Conservation (phyloP, 2,888 invertebrate species). For the Volucella inflata region DNA sequence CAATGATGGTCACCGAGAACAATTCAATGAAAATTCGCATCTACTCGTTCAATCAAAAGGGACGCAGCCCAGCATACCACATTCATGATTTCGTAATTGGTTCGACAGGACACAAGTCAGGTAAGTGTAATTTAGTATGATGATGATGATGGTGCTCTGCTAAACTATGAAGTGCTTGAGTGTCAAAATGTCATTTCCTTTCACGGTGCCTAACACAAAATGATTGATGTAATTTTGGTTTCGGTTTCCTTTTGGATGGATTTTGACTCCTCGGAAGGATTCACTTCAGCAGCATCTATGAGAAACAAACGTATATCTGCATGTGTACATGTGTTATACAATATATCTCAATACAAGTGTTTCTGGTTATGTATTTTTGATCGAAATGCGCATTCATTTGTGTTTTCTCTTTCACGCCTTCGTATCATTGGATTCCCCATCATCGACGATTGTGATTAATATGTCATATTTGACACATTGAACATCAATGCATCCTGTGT, state of each 20-base stretch:
- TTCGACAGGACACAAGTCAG: conserved; percentile 89
- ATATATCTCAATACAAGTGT: background rate
- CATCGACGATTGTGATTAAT: conserved; percentile 37
- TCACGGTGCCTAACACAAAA: conserved; percentile 46
- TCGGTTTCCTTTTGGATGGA: conserved; percentile 28
- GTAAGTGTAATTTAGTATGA: conserved; percentile 78
- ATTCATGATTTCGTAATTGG: conserved; percentile 91
- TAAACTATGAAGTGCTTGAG: background rate
- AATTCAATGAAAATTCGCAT: conserved; percentile 91
- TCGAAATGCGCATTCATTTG: conserved; percentile 17
- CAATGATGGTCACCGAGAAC: conserved; percentile 91
- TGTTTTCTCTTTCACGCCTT: conserved; percentile 26
- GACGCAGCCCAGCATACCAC: conserved; percentile 89
- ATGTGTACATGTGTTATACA: too few species aligned
- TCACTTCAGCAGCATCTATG: too few species aligned
- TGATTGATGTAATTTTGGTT: conserved; percentile 56
- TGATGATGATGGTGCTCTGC: background rate
- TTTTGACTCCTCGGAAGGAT: conserved; percentile 1
- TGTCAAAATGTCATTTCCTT: conserved; percentile 57
- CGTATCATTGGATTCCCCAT: conserved; percentile 28
- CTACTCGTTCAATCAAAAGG: conserved; percentile 92
- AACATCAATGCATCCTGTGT: conserved; percentile 3
- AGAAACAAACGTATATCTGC: too few species aligned
- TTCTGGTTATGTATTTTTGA: conserved; percentile 20
- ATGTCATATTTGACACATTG: conserved; percentile 26